Percentiles rank a stretch among this genome's conserved stretches.
phyloP scores from a whole-genome alignment of 2,888 invertebrate genomes.

The Trichogramma dendrolimi region DNA sequence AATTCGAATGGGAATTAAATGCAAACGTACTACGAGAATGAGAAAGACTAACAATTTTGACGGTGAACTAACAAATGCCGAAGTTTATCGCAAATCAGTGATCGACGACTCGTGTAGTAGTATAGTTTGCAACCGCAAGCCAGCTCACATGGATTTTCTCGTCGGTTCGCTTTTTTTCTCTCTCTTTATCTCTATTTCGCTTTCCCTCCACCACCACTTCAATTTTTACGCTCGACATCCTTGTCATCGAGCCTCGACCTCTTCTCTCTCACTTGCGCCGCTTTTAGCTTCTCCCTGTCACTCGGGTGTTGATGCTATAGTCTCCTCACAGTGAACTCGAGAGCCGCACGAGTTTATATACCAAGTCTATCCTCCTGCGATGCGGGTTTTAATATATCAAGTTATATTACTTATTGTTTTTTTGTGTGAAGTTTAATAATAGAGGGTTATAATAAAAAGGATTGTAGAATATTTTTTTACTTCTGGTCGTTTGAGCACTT shows the following conservation, averaged over 20 bases:
- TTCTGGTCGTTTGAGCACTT: too few relatives aligned
- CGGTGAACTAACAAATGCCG: too few relatives aligned
- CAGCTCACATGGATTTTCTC: slow-evolving; percentile 22
- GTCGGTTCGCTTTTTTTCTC: slow-evolving; percentile 1
- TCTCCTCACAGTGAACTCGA: not conserved
- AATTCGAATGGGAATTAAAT: not conserved
- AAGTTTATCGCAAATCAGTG: slow-evolving; percentile 18
- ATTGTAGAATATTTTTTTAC: too few relatives aligned
- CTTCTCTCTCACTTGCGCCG: slow-evolving; percentile 7
- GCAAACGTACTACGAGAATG: not conserved
- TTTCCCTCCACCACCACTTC: slow-evolving; percentile 9
- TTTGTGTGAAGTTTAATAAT: too few relatives aligned
- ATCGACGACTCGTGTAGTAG: not conserved
- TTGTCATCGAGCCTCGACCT: slow-evolving; percentile 27
- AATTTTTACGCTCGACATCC: slow-evolving; percentile 25
- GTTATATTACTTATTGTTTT: too few relatives aligned
- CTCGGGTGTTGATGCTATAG: not conserved
- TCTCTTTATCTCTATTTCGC: slow-evolving; percentile 1
- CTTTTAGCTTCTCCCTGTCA: slow-evolving; percentile 21
- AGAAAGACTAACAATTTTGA: not conserved
- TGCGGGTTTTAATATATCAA: too few relatives aligned
- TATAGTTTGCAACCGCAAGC: not conserved
- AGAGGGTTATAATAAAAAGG: too few relatives aligned
- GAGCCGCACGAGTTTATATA: too few relatives aligned
- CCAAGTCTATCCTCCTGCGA: too few relatives aligned